phyloP scores from a whole-genome alignment of 1,140 invertebrate species.

The Drosophila suzukii region DNA sequence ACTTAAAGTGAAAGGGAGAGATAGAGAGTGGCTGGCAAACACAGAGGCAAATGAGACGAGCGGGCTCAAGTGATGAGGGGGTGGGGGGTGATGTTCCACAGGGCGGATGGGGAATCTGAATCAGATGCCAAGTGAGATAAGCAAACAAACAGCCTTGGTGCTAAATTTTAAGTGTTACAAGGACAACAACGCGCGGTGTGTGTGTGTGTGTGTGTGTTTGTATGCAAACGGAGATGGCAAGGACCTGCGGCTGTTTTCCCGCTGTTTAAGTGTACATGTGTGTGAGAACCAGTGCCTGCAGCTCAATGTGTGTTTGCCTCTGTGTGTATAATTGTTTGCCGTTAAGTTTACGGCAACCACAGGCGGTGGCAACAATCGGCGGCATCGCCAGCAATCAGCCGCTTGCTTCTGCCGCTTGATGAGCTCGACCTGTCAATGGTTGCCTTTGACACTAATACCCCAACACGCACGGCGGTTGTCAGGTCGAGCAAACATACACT shows the following conservation, averaged over 20 bases:
- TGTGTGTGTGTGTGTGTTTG: background rate
- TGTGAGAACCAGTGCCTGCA: background rate
- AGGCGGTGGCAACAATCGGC: slow-evolving; percentile 71
- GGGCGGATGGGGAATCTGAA: slow-evolving; percentile 59
- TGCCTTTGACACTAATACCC: slow-evolving; percentile 73
- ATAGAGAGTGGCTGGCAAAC: slow-evolving; percentile 9
- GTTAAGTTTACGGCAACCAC: slow-evolving; percentile 79
- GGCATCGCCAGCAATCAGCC: slow-evolving; percentile 32
- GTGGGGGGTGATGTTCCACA: background rate
- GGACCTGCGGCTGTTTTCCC: slow-evolving; percentile 64
- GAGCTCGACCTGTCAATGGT: slow-evolving; percentile 56
- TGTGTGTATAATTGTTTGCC: slow-evolving; percentile 74
- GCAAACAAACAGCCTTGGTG: slow-evolving; percentile 80
- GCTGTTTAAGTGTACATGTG: slow-evolving; percentile 18
- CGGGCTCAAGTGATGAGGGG: slow-evolving; percentile 13
- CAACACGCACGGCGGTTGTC: slow-evolving; percentile 45
- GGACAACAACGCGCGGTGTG: slow-evolving; percentile 61
- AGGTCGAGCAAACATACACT: slow-evolving; percentile 13
- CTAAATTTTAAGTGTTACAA: slow-evolving; percentile 83
- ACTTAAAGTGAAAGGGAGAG: slow-evolving; percentile 19
- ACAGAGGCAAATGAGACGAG: slow-evolving; percentile 38
- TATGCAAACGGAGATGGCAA: slow-evolving; percentile 42
- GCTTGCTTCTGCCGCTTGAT: slow-evolving; percentile 36
- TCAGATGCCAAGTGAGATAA: slow-evolving; percentile 73
- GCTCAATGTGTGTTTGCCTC: slow-evolving; percentile 7